Evolutionary conservation across 2,797 vertebrate genomes (phyloP).

Genomic region (Champsocephalus esox): DNA sequence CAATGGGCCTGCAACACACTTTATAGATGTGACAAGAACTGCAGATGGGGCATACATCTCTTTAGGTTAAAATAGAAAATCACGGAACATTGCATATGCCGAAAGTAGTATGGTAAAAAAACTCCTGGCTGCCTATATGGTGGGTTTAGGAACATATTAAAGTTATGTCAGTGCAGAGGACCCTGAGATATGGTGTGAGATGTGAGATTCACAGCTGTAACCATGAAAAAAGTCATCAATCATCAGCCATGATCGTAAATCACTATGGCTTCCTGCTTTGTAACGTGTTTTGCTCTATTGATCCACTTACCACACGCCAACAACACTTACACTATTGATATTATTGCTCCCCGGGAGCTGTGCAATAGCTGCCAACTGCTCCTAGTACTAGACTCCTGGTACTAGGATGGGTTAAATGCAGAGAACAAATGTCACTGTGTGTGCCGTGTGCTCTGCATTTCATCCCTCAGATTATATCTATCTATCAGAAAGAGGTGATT

Average conservation of each 20-base stretch:
- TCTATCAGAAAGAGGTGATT: background rate
- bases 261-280: background rate
- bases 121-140: background rate
- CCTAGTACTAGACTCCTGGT: too few species aligned
- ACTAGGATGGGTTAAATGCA: too few species aligned
- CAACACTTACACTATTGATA: background rate
- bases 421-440: too few species aligned
- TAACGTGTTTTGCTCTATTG: background rate
- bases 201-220: conserved; percentile 12
- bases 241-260: conserved; percentile 15
- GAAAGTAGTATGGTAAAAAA: background rate
- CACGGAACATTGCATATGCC: conserved; percentile 1
- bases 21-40: too few species aligned
- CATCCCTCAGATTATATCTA: too few species aligned
- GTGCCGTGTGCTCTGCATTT: too few species aligned
- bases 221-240: conserved; percentile 13
- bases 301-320: background rate
- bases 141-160: background rate
- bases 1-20: too few species aligned
- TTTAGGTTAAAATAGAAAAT: background rate
- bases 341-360: background rate
- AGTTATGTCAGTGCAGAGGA: conserved; percentile 12
- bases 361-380: too few species aligned
- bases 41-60: background rate
- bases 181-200: conserved; percentile 7